Evolutionary conservation across 2,888 invertebrate species (phyloP).

Genomic region (Melinaea menophilus): DNA sequence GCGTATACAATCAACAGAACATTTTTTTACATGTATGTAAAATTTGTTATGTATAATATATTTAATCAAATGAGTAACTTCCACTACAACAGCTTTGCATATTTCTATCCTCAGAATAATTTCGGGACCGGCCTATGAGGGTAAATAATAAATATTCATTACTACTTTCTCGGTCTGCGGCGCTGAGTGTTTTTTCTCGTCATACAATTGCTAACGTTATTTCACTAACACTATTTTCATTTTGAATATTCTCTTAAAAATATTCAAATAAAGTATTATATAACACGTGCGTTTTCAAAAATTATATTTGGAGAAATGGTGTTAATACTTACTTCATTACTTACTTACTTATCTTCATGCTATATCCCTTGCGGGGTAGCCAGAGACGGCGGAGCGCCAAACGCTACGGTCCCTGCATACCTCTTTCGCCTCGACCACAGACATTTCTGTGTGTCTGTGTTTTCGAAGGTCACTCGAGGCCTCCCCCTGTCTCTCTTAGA

Average conservation of each 20-base stretch:
- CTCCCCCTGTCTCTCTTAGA: too few relatives aligned
- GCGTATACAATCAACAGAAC: too few relatives aligned
- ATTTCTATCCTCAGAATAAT: constrained; percentile 28
- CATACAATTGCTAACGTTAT: constrained; percentile 38
- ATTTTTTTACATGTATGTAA: background rate
- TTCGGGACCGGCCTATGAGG: constrained; percentile 31
- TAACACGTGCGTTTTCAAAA: background rate
- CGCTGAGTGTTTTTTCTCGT: constrained; percentile 32
- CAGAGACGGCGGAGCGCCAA: too few relatives aligned
- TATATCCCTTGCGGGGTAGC: too few relatives aligned
- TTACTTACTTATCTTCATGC: too few relatives aligned
- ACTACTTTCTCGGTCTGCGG: constrained; percentile 34
- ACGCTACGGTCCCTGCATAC: too few relatives aligned
- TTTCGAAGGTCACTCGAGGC: too few relatives aligned
- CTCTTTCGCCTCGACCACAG: too few relatives aligned
- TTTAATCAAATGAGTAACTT: constrained; percentile 26
- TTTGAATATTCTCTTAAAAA: constrained; percentile 7
- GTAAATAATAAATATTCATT: constrained; percentile 41
- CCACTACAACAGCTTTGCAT: constrained; percentile 28
- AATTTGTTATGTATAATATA: constrained; percentile 19
- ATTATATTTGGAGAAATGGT: background rate
- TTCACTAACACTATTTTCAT: constrained; percentile 22
- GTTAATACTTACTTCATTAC: too few relatives aligned
- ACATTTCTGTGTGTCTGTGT: too few relatives aligned
- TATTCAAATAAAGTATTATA: background rate